A percentile compares a stretch with the other conserved stretches of the same genome.
phyloP scores from a whole-genome alignment of 2,797 vertebrate species.

The Brotula barbata region DNA sequence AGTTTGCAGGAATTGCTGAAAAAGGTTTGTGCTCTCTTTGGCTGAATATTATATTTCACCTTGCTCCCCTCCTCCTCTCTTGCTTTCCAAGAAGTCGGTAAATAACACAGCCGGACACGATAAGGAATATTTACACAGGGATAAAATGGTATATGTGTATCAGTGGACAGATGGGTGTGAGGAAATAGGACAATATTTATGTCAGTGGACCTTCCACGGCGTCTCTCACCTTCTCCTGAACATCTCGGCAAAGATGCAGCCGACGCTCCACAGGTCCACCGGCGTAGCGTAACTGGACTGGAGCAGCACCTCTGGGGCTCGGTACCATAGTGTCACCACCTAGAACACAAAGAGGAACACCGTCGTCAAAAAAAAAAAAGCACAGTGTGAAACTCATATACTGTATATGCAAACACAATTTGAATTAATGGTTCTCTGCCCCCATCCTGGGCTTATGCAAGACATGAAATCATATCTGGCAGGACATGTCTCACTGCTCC shows the following conservation, averaged over 20 bases:
- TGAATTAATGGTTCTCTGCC: conserved; percentile 54
- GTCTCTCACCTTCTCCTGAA: conserved; percentile 87
- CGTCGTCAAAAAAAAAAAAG: background rate
- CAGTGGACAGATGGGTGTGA: background rate
- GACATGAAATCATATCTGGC: conserved; percentile 77
- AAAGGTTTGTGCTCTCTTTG: too few species aligned
- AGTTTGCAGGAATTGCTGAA: too few species aligned
- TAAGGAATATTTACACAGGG: too few species aligned
- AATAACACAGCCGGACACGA: too few species aligned
- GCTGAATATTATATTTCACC: too few species aligned
- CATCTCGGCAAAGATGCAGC: conserved; percentile 94
- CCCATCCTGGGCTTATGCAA: conserved; percentile 62
- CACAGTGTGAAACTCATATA: too few species aligned
- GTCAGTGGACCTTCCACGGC: background rate
- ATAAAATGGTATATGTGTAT: too few species aligned
- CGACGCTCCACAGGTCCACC: conserved; percentile 91
- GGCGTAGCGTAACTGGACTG: conserved; percentile 94
- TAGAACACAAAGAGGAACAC: conserved; percentile 49
- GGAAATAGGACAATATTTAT: background rate
- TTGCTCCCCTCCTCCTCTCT: too few species aligned
- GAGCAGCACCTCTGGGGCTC: conserved; percentile 89
- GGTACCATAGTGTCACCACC: conserved; percentile 93
- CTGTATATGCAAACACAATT: background rate
- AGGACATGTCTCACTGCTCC: conserved; percentile 52
- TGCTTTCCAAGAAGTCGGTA: too few species aligned